Conservation (phyloP, 2,113 vertebrate species). For the Pachypanchax playfairii region DNA sequence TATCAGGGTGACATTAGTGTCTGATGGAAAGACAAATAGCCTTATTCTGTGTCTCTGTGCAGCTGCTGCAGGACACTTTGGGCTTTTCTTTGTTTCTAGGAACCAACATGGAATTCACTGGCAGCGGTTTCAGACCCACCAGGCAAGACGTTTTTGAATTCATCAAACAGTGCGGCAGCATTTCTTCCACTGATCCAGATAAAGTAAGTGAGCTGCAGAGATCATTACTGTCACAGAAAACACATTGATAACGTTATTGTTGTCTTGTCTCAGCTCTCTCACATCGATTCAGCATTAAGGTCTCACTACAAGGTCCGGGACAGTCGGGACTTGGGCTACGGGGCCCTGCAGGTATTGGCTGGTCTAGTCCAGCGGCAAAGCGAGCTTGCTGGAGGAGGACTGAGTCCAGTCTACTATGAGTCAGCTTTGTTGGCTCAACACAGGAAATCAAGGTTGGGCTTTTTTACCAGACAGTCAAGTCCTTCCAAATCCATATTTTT, state of each 20-base stretch:
- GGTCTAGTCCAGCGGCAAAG: conserved; percentile 68
- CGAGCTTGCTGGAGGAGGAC: conserved; percentile 39
- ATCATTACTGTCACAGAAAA: background rate
- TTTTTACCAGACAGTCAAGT: background rate
- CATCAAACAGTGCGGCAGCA: conserved; percentile 79
- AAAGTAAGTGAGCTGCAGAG: conserved; percentile 61
- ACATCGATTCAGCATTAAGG: conserved; percentile 75
- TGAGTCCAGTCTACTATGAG: conserved; percentile 73
- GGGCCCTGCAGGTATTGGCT: conserved; percentile 66
- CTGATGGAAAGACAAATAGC: no score
- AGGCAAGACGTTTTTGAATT: conserved; percentile 82
- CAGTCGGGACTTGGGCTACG: conserved; percentile 78
- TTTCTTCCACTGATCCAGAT: conserved; percentile 50
- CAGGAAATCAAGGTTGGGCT: conserved; percentile 46
- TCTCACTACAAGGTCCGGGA: conserved; percentile 75
- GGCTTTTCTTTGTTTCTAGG: conserved; percentile 68
- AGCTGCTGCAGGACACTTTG: conserved; percentile 78
- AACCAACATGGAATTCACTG: conserved; percentile 18
- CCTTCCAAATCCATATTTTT: no score
- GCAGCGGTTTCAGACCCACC: conserved; percentile 73
- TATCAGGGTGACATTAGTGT: background rate
- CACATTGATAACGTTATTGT: background rate
- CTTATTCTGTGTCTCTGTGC: conserved; percentile 20
- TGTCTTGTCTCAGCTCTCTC: conserved; percentile 62
- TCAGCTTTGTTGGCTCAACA: conserved; percentile 72